A percentile compares a stretch with the other conserved stretches of the same genome.
These are phyloP conservation scores for Archivesica marissinica DNA, from an alignment of 1,140 invertebrate genomes.

Conservation along the genomic window DNA sequence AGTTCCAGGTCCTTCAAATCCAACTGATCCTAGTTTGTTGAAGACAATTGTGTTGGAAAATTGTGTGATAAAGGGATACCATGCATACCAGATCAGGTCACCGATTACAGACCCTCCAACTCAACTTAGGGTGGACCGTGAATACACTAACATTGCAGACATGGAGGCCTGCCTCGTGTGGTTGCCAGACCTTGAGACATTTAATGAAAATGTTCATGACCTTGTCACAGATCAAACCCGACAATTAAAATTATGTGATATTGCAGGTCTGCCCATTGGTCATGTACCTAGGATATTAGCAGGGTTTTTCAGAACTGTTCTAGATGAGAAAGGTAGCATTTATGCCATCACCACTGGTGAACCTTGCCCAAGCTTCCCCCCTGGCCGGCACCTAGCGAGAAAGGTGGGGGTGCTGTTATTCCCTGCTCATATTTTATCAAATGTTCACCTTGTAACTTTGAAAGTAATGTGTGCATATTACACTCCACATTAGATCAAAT, in stretches of 20 bases:
- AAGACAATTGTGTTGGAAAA: neutral
- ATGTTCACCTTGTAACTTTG: too few species aligned
- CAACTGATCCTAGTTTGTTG: too few species aligned
- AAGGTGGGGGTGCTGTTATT: conserved; percentile 28
- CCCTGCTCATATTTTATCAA: conserved; percentile 23
- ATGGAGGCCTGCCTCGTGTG: conserved; percentile 24
- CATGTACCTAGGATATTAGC: conserved; percentile 52
- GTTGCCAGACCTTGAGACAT: neutral
- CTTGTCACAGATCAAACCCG: conserved; percentile 37
- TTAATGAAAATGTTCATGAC: neutral
- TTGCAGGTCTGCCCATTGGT: conserved; percentile 42
- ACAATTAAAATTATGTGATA: conserved; percentile 16
- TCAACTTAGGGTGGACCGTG: neutral
- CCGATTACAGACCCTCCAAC: neutral
- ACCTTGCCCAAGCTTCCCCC: conserved; percentile 37
- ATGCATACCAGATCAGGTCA: conserved; percentile 11
- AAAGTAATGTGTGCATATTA: too few species aligned
- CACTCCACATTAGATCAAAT: too few species aligned
- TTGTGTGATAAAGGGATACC: conserved; percentile 20
- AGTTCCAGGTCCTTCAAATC: too few species aligned
- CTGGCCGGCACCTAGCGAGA: conserved; percentile 30
- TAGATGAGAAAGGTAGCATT: conserved; percentile 15
- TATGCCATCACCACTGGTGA: neutral
- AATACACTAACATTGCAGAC: conserved; percentile 36
- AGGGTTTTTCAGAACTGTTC: conserved; percentile 5